Percentiles rank a stretch among this genome's conserved stretches.
Evolutionary conservation across 2,888 invertebrate genomes (phyloP).

Genomic region (Campoplex nolae): DNA sequence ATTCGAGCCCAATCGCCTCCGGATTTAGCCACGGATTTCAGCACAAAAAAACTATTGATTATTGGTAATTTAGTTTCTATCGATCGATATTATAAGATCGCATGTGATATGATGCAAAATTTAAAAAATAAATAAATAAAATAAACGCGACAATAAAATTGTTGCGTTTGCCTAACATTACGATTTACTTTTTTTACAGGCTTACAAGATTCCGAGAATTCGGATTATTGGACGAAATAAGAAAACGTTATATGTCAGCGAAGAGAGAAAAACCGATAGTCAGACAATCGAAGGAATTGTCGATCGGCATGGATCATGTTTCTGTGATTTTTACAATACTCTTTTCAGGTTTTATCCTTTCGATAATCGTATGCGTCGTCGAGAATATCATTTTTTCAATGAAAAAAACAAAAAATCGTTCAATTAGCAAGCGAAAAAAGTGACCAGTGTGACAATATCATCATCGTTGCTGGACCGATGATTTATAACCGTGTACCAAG

Average conservation of each 20-base stretch:
- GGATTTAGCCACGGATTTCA: slow-evolving; percentile 43
- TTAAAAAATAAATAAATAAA: no score
- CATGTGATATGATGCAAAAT: not conserved
- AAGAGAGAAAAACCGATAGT: not conserved
- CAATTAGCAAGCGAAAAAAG: not conserved
- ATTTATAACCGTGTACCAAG: not conserved
- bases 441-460: not conserved
- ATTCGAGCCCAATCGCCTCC: slow-evolving; percentile 3
- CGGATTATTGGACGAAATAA: slow-evolving; percentile 51
- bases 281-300: slow-evolving; percentile 25
- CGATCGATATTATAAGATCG: not conserved
- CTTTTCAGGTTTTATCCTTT: slow-evolving; percentile 53
- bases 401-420: slow-evolving; percentile 11
- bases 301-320: slow-evolving; percentile 70
- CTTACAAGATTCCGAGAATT: slow-evolving; percentile 59
- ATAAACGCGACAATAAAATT: no score
- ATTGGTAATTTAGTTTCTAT: slow-evolving; percentile 38
- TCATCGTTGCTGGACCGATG: not conserved
- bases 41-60: slow-evolving; percentile 41
- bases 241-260: slow-evolving; percentile 45
- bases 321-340: slow-evolving; percentile 66
- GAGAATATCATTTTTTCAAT: slow-evolving; percentile 63
- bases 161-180: no score
- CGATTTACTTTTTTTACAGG: slow-evolving; percentile 33
- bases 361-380: slow-evolving; percentile 58